Evolutionary conservation across 1,140 invertebrate species (phyloP).

Genomic region (Sarcophaga peregrina): DNA sequence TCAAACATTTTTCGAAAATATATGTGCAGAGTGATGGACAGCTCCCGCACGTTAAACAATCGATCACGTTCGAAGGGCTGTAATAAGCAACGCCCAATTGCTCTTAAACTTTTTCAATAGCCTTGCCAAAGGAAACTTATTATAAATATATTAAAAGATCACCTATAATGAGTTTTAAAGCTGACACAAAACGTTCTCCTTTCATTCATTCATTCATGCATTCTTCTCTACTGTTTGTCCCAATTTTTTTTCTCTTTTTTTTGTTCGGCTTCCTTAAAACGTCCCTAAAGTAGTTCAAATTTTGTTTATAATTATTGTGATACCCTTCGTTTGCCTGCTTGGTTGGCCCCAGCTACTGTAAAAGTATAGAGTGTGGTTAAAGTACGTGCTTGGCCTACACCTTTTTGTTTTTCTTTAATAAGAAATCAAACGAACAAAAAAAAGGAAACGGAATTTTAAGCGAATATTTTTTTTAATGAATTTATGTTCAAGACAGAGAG

Average conservation of each 20-base stretch:
- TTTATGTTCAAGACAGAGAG: no score
- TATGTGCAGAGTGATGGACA: slow-evolving; percentile 40
- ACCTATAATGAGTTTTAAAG: slow-evolving; percentile 46
- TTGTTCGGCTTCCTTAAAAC: neutral
- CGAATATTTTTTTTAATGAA: no score
- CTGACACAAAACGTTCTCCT: no score
- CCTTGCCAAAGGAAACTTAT: slow-evolving; percentile 2
- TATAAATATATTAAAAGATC: slow-evolving; percentile 47
- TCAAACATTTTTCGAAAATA: neutral
- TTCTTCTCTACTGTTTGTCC: neutral
- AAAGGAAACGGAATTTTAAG: no score
- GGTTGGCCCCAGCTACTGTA: no score
- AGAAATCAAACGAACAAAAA: no score
- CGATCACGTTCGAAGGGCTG: slow-evolving; percentile 46
- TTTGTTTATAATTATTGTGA: neutral
- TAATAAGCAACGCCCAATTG: slow-evolving; percentile 42
- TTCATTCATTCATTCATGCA: neutral
- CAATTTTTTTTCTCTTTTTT: neutral
- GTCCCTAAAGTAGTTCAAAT: neutral
- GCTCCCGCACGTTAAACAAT: slow-evolving; percentile 48
- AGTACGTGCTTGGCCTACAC: no score
- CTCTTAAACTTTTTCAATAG: neutral
- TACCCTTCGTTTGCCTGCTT: no score
- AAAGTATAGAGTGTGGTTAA: no score
- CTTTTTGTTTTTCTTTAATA: no score